Base-by-base conservation (phyloP, 2,797 vertebrate genomes). In the Distichodus sexfasciatus region DNA sequence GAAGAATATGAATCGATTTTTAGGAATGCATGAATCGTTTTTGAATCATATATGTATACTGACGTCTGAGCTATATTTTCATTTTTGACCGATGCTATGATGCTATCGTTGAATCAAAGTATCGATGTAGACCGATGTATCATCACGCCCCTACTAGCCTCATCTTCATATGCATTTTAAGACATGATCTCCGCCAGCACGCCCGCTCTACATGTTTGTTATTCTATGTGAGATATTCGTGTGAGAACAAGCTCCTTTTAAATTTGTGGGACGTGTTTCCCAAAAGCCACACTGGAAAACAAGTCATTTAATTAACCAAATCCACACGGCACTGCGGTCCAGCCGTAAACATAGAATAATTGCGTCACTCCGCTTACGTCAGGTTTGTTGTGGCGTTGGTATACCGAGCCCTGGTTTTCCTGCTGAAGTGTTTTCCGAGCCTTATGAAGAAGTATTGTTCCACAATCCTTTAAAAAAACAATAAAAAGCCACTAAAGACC, bases 381-480 rank as follows among this genome's bases (percentile, higher is more conserved):
- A 73, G 38, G 66, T 57, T 44, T 58, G 33, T 19, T 58, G 75
- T 71, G 69, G 81, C 78, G 79, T 68, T 77, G 40, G 68, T 12
- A 5, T 74, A 77, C 55, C 84, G 78, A 84, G 81, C 78, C 78
- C 78, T 75, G 78, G 83, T 75, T 82, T 84, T 54, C 43, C 71
- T 71, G 69, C 71, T 76, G 72, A 33, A 60, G 26, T 47, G 75
- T 64, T 76, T 86, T 82, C 80, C 50, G 76, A 74, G 78, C 71
- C 79, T 83, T 84, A 80, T 87, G 86, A 87, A 87, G n/a, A 88
- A 71, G 35, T 77, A 84, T 87, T 82, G 78, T 75, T 74, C 73
- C 71, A 62, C 77, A 83, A 77, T 78, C 66, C 57, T 79, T 75
- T 51, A 83, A 85, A 71, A 47, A 83, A 81, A 85, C 82, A 84